Evolutionary conservation across 2,113 vertebrate species (phyloP), one percentile per base, ranked within the genome.

Genomic region (Oenanthe melanoleuca): DNA sequence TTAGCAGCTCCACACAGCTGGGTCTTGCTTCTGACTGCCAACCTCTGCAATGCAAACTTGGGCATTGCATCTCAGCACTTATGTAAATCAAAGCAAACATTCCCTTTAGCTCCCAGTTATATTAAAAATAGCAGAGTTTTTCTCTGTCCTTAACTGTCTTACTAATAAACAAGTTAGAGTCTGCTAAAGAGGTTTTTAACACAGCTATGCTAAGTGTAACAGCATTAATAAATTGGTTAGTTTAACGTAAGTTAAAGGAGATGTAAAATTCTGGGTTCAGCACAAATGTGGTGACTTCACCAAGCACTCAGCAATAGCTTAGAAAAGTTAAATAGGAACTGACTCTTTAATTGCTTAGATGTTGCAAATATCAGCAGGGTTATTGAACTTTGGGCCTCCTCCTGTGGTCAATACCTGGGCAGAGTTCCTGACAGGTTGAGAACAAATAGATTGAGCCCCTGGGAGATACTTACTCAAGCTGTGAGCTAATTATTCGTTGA

Each of bases 401-500:
- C 9, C 18, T 33, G 7, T 25, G 42, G 37, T 2, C 4, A 56
- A 42, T 31, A 81, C 45, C 31, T 40, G 26, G 22, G 34, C 60
- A 65, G n/a, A 89, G 28, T 55, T 75, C 31, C n/a, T 70, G 37
- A 49, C 71, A 66, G 26, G 50, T 52, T 52, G 50, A 60, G 40
- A 80, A 25, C 31, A 92, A 37, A 47, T 2, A 10, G 59, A 20
- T 64, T 2, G 1, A 73, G 66, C 57, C 25, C 24, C 26, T 79
- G 50, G 21, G 45, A 34, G 10, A 6, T 22, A 64, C 10, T 61
- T 55, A 59, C 14, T 52, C 18, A 40, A 42, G 21, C 50, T 63
- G 42, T 52, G 28, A 70, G 19, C 16, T 80, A 45, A 61, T 75
- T 87, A 73, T 66, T 75, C 85, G 50, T 88, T 81, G 87, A 88